phyloP scores from a whole-genome alignment of 1,140 invertebrate genomes.

The Hyles euphorbiae region DNA sequence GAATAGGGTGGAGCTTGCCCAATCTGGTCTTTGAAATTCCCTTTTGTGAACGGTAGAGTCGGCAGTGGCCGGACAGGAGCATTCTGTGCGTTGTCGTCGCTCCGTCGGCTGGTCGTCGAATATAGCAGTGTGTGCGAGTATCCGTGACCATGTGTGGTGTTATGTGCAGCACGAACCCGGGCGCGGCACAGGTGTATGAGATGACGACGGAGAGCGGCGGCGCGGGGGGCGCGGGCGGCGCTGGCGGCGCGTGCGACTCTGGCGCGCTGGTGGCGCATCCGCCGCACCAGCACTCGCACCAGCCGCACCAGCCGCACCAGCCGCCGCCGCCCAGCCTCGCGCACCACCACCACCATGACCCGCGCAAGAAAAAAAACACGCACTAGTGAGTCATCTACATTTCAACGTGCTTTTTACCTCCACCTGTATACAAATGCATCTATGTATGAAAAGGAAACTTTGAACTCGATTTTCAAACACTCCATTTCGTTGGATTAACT shows the following conservation, averaged over 20 bases:
- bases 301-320: constrained; percentile 17
- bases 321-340: neutral
- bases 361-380: constrained; percentile 28
- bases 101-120: neutral
- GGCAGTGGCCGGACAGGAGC: no score
- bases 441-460: no score
- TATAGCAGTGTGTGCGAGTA: neutral
- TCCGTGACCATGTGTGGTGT: constrained; percentile 3
- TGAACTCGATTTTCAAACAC: no score
- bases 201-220: constrained; percentile 39
- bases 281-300: constrained; percentile 16
- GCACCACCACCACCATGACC: constrained; percentile 26
- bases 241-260: constrained; percentile 14
- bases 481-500: no score
- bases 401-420: no score
- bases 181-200: constrained; percentile 44
- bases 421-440: no score
- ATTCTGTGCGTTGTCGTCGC: neutral
- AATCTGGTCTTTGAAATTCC: no score
- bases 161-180: constrained; percentile 31
- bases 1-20: no score
- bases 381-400: constrained; percentile 28
- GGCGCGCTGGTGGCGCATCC: constrained; percentile 12
- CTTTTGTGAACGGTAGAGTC: no score
- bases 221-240: constrained; percentile 24